Evolutionary conservation across 37 sponge, comb jelly and placozoan genomes (phyloP), one percentile per base, ranked within the genome.

Genomic region (Halichondria panicea): DNA sequence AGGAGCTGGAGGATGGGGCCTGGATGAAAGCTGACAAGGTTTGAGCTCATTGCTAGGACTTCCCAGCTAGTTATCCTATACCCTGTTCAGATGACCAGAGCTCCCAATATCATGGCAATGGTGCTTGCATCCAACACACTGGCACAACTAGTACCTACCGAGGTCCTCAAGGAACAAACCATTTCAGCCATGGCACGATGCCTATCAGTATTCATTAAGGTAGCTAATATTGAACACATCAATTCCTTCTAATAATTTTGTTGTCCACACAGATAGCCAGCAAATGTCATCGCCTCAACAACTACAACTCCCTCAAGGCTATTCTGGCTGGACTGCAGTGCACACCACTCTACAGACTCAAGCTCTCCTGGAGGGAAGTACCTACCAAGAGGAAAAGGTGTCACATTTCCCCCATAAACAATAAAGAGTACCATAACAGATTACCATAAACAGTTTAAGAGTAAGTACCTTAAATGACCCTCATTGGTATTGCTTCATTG

Each of bases 291-390:
- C 37, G 32, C 7, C 34, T 88, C 31, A 46, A 59, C 27, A 88
- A 88, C 68, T 88, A 68, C 79, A 81, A 88, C 66, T 88, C 89
- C 12, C 74, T 88, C 62, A 88, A 88, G 59, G 83, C 89, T 1
- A 42, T 88, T 7, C 66, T 88, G 22, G 77, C 89, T 9, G 89
- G 89, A 21, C 84, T 88, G 0, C 78, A 81, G 74, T 82, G 76
- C 48, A 69, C 84, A 0, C 69, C 89, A 18, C 32, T 88, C 33
- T 82, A 57, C 66, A 53, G 89, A n/a, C 68, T 88, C 33, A 62
- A 82, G 60, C 78, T 66, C 48, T 74, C 73, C 12, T 88, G 89
- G 89, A 74, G 71, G 36, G 71, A 68, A 38, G 89, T 88, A 19
- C 77, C 83, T 43, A 28, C 71, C 54, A 81, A 71, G 55, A 77